These are phyloP conservation scores for Euborellia annulipes DNA, from an alignment of 1,140 invertebrate species.

Conservation along the genomic window DNA sequence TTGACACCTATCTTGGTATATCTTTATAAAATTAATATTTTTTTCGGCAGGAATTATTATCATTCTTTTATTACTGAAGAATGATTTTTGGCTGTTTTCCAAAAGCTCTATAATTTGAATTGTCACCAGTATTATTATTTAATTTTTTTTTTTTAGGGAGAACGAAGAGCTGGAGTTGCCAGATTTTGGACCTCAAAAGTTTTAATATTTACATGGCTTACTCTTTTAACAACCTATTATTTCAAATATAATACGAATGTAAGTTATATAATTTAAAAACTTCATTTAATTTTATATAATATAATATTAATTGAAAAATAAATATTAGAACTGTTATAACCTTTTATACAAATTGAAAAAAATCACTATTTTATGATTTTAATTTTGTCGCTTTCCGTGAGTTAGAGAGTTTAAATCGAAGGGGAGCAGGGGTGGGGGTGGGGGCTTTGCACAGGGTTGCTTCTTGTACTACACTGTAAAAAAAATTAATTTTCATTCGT, in stretches of 20 bases:
- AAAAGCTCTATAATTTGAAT: slow-evolving; percentile 23
- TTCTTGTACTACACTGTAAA: too few relatives aligned
- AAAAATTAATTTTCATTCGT: too few relatives aligned
- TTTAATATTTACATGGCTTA: slow-evolving; percentile 29
- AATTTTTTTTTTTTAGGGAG: slow-evolving; percentile 33
- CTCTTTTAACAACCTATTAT: slow-evolving; percentile 45
- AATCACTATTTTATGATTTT: too few relatives aligned
- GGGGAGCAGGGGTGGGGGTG: too few relatives aligned
- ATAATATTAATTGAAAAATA: too few relatives aligned
- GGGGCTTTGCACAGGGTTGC: too few relatives aligned
- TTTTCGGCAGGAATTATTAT: slow-evolving; percentile 6
- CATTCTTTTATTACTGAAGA: neutral
- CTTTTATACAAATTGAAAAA: too few relatives aligned
- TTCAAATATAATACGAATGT: slow-evolving; percentile 64
- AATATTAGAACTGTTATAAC: too few relatives aligned
- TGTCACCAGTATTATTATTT: slow-evolving; percentile 9
- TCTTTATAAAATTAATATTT: slow-evolving; percentile 19
- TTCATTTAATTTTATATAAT: too few relatives aligned
- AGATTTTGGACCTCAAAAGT: slow-evolving; percentile 47
- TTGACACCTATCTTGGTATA: slow-evolving; percentile 44
- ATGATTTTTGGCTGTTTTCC: slow-evolving; percentile 16
- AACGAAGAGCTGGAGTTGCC: slow-evolving; percentile 29
- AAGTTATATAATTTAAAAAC: too few relatives aligned
- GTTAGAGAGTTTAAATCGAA: too few relatives aligned
- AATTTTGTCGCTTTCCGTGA: too few relatives aligned